Percentiles rank a stretch among this genome's conserved stretches.
Evolutionary conservation across 2,797 vertebrate species (phyloP).

Genomic region (Gambusia yucatana): DNA sequence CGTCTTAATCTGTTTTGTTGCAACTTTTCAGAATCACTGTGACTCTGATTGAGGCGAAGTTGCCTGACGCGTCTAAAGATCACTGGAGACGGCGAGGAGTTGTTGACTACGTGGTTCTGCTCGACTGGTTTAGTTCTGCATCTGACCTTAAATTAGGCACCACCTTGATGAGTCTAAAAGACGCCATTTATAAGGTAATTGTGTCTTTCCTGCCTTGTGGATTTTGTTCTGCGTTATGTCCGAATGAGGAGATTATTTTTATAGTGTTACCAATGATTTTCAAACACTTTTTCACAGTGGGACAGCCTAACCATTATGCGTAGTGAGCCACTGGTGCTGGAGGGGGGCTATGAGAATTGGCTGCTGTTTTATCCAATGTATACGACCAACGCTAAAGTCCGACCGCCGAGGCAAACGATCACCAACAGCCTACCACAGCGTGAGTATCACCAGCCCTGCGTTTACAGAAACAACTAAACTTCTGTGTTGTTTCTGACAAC

Average conservation of each 20-base stretch:
- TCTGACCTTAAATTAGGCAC: constrained; percentile 89
- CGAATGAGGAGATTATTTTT: not conserved
- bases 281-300: constrained; percentile 83
- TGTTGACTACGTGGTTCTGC: constrained; percentile 89
- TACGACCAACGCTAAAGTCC: constrained; percentile 93
- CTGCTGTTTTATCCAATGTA: constrained; percentile 96
- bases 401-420: constrained; percentile 82
- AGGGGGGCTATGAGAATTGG: constrained; percentile 98
- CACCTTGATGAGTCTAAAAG: constrained; percentile 93
- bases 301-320: constrained; percentile 92
- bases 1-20: not conserved
- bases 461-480: not conserved
- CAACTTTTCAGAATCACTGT: constrained; percentile 87
- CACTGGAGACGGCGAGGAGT: constrained; percentile 88
- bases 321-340: constrained; percentile 92
- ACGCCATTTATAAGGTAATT: constrained; percentile 93
- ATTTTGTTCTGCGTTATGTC: not conserved
- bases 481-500: not conserved
- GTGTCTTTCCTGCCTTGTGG: not conserved
- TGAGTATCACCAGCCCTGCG: constrained; percentile 79
- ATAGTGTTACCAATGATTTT: constrained; percentile 24
- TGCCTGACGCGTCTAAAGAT: constrained; percentile 88
- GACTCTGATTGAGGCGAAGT: constrained; percentile 89
- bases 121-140: constrained; percentile 95
- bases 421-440: constrained; percentile 84